Percentiles rank a stretch among this genome's conserved stretches.
These are phyloP conservation scores for Campylorhamphus procurvoides DNA, from an alignment of 2,113 vertebrate species.

Conservation along the genomic window DNA sequence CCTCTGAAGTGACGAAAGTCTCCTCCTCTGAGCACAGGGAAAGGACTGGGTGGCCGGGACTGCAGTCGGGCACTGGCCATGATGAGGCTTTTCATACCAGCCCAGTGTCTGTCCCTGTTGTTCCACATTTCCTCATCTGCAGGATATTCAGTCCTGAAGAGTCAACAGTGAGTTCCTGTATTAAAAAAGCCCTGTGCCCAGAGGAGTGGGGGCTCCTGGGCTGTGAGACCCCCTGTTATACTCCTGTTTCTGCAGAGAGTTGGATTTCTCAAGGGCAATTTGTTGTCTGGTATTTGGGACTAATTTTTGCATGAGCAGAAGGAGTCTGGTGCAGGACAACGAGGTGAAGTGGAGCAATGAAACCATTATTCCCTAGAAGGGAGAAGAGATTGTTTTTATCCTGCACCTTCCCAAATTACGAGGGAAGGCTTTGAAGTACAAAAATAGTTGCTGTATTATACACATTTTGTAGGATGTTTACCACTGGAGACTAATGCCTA, in stretches of 20 bases:
- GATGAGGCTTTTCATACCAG: neutral
- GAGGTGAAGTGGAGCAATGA: neutral
- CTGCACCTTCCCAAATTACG: conserved; percentile 16
- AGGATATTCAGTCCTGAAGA: conserved; percentile 26
- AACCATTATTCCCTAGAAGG: neutral
- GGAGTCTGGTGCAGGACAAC: neutral
- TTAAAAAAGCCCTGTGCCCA: neutral
- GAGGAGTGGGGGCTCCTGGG: neutral
- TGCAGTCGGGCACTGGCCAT: accelerated
- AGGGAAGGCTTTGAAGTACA: conserved; percentile 60
- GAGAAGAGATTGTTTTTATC: conserved; percentile 30
- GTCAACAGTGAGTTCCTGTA: conserved; percentile 49
- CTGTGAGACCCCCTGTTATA: neutral
- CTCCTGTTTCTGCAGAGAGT: neutral
- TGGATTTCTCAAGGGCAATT: neutral
- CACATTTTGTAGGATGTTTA: conserved; percentile 59
- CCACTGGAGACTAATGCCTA: conserved; percentile 25
- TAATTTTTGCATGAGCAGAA: neutral
- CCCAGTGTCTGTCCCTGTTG: neutral
- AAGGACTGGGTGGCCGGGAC: neutral
- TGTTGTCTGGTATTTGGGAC: neutral
- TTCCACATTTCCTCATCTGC: conserved; percentile 14
- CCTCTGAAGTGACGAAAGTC: neutral
- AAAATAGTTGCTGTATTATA: conserved; percentile 61
- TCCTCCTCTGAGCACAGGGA: neutral